Base-by-base conservation (phyloP, 2,113 vertebrate genomes). In the Dipodomys spectabilis region DNA sequence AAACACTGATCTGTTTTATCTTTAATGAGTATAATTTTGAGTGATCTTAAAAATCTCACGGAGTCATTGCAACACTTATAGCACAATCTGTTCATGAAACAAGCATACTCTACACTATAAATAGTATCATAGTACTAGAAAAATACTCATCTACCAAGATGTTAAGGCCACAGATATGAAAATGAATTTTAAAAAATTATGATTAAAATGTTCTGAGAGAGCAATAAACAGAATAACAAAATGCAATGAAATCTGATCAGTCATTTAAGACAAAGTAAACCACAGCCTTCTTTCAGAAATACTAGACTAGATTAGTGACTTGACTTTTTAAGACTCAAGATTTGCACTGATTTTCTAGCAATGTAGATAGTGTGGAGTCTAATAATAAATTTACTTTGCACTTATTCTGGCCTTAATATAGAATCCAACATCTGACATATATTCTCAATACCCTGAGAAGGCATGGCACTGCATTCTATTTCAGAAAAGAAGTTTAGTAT, bases 21-120 rank as follows among this genome's bases (percentile, higher is more conserved):
- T 86, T 95, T 97, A 92, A 91, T 93, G 75, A 95, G 92, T 44
- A 91, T 62, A 92, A 92, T 94, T 94, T 94, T 74, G 22, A 93
- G 82, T 81, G 82, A 94, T 88, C 25, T 19, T 93, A 95, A 95
- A 96, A 96, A 85, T 92, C 53, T 35, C 85, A 94, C 92, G 94
- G 39, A 83, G 88, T 88, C 86, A 94, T 75, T 82, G 28, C 25
- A 94, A 86, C 81, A 86, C 64, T 89, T 91, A 64, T 65, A 84
- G 75, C 30, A 86, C 86, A 91, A 89, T 93, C 86, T 96, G 93
- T 92, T 93, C 94, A n/a, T 93, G 62, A 62, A 44, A 77, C 79
- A 91, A 74, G 92, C 92, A 72, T 77, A 69, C 27, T 82, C 84
- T 57, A 88, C 77, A 74, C 57, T 62, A 84, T 64, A 87, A 89